Base-by-base conservation (phyloP, 1,140 invertebrate genomes). In the Hycleus phaleratus region DNA sequence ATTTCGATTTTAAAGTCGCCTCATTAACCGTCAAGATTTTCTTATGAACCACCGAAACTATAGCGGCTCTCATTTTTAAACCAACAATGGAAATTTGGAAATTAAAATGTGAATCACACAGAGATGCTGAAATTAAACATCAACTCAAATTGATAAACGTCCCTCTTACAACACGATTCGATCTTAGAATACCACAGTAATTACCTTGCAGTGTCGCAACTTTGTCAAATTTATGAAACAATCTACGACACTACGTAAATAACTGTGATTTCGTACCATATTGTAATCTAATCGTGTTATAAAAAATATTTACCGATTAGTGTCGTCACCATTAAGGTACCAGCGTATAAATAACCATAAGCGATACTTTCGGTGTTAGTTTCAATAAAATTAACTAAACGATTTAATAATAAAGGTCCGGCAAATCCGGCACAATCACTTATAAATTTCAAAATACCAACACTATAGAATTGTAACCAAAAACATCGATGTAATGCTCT, bases 51-150 rank as follows among this genome's bases (percentile, higher is more conserved):
- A 86, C 82, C 8, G 88, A 87, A 3, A 97, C 82, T 25, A 97
- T 77, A 12, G 91, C 83, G 11, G 85, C 85, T 51, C 91, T 79
- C 70, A 98, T 88, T 78, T 95, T 94, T 24, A 97, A 79, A 18
- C 86, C 86, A 12, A 98, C 84, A 64, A 92, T 77, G 1, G 86
- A 82, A 78, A 97, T 87, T 49, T 82, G 78, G 78, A 94, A 97
- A 68, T 89, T 90, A 75, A 96, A 98, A 71, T 98, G 94, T 2
- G 85, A 82, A 63, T 84, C 87, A 63, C 85, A 89, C 40, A 97
- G 74, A 0, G 95, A 83, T 52, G 80, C 84, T 77, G 75, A 50
- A 73, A 68, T 32, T 32, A 0, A 18, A 18, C 18, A 18, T 18
- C 18, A 18, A 18, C 7, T 32, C 4, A 32, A 32, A 32, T 32